Conservation (phyloP, 2,888 invertebrate genomes). For the Eristalis pertinax region DNA sequence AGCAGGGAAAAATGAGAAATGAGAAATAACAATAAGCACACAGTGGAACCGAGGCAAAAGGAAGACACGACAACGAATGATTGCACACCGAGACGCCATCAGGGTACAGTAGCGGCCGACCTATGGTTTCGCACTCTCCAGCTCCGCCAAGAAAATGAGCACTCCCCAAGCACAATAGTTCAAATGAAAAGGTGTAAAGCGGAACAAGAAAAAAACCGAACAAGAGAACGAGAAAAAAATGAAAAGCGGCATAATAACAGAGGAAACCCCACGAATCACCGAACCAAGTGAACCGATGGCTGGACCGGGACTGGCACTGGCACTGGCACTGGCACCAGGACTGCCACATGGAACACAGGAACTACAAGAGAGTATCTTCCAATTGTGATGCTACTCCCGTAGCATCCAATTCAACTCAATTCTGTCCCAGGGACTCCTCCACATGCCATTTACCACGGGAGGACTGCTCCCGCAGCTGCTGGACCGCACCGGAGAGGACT, state of each 20-base stretch:
- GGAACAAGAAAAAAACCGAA: background rate
- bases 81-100: constrained; percentile 50
- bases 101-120: constrained; percentile 42
- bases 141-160: constrained; percentile 54
- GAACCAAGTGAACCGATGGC: background rate
- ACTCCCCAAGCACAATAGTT: constrained; percentile 53
- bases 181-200: constrained; percentile 61
- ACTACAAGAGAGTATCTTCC: constrained; percentile 48
- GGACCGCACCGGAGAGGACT: constrained; percentile 30
- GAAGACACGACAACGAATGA: constrained; percentile 41
- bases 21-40: constrained; percentile 33
- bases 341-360: background rate
- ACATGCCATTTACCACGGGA: constrained; percentile 57
- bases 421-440: constrained; percentile 57
- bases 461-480: background rate
- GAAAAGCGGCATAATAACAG: constrained; percentile 42
- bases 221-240: background rate
- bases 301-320: background rate
- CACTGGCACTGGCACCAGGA: background rate
- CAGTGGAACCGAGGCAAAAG: background rate
- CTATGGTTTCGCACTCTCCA: constrained; percentile 31
- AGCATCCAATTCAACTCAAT: constrained; percentile 50
- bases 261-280: constrained; percentile 42
- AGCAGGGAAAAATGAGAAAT: background rate
- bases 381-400: constrained; percentile 55